A percentile compares a stretch with the other conserved stretches of the same genome.
phyloP scores from a whole-genome alignment of 2,113 vertebrate species.

The Rhabdomys dilectus region DNA sequence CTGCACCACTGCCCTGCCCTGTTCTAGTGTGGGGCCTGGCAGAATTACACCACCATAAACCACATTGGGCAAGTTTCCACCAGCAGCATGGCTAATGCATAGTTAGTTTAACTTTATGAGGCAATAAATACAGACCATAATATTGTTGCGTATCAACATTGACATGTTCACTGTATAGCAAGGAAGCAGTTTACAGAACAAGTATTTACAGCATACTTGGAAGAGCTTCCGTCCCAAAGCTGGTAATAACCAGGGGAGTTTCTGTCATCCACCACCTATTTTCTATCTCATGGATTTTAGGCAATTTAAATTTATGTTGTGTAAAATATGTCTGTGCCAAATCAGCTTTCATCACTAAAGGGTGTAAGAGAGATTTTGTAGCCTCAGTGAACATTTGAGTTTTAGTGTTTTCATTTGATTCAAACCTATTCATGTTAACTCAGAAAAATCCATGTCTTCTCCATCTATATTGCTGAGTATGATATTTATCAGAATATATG shows the following conservation, averaged over 20 bases:
- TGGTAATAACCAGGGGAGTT: background rate
- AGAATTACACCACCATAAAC: slow-evolving; percentile 75
- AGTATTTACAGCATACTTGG: background rate
- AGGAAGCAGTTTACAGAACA: slow-evolving; percentile 41
- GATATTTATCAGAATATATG: background rate
- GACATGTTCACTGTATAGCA: slow-evolving; percentile 58
- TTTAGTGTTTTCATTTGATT: slow-evolving; percentile 14
- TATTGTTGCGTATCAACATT: slow-evolving; percentile 27
- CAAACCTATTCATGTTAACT: background rate
- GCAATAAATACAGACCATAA: slow-evolving; percentile 76
- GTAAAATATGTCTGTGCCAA: slow-evolving; percentile 55
- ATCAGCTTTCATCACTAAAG: slow-evolving; percentile 15
- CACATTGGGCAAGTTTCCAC: slow-evolving; percentile 59
- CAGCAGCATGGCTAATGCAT: slow-evolving; percentile 56
- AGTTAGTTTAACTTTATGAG: slow-evolving; percentile 77
- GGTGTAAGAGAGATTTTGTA: background rate
- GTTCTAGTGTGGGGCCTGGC: background rate
- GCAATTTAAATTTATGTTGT: slow-evolving; percentile 45
- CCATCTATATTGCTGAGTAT: background rate
- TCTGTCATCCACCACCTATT: background rate
- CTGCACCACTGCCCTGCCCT: slow-evolving; percentile 58
- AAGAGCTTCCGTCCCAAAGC: slow-evolving; percentile 48
- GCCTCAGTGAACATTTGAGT: slow-evolving; percentile 36
- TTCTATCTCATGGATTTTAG: slow-evolving; percentile 44
- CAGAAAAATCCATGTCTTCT: slow-evolving; percentile 20